Evolutionary conservation across 2,888 invertebrate species (phyloP), one percentile per base, ranked within the genome.

Genomic region (Synergus umbraculus): DNA sequence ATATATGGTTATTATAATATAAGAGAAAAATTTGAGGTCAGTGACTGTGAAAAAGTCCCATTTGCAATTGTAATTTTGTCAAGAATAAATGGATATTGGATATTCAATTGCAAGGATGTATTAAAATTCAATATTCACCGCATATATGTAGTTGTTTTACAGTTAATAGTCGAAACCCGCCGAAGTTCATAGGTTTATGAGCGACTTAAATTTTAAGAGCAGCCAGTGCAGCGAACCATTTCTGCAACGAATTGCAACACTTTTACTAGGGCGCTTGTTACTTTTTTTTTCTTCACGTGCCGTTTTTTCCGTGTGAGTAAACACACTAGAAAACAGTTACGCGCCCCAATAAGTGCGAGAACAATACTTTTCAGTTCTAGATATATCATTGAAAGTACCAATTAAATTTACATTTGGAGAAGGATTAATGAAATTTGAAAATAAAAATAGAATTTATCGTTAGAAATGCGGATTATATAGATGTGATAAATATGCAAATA

Each of bases 131-230:
- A 54, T 54, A 54, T n/a, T 5, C 9, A 54, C 15, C 8, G 54
- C n/a, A 54, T 13, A 37, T 37, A 37, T 37, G 37, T 37, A 8
- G 8, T 54, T 54, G 15, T 54, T n/a, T 67, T 67, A 13, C 4
- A 67, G 46, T 44, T 22, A 41, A 37, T 64, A 22, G 44, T 44
- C 22, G n/a, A 67, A 44, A 67, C 10, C 46, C 67, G 67, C 22
- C 22, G 22, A 67, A 77, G 64, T 78, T 77, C 46, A 46, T 37
- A 43, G 67, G n/a, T 77, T 63, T 77, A 64, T 29, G 54, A n/a
- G 8, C n/a, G 3, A 9, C n/a, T n/a, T 54, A n/a, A 54, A 54
- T 54, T 54, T 54, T 54, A 54, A 54, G 54, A n/a, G n/a, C 15
- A 54, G 54, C n/a, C n/a, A 15, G 54, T n/a, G 54, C 54, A 54